phyloP scores from a whole-genome alignment of 23 tunicate species.

The Phallusia fumigata region DNA sequence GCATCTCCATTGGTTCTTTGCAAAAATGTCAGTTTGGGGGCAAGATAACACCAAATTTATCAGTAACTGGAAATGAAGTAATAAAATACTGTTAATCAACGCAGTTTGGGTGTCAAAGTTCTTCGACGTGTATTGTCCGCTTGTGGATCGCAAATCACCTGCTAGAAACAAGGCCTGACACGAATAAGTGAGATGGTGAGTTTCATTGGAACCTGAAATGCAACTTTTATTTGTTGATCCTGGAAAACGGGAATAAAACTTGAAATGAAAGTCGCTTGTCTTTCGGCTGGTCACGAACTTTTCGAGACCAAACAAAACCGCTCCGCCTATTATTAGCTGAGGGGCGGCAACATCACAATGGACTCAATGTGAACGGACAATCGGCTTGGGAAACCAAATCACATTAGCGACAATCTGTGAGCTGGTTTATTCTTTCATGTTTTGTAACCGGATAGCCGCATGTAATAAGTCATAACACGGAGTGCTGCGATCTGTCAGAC shows the following conservation, averaged over 20 bases:
- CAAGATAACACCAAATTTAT: too few relatives aligned
- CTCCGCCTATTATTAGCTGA: constrained; percentile 8
- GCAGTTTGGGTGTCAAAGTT: too few relatives aligned
- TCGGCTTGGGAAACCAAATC: neutral
- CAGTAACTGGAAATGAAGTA: too few relatives aligned
- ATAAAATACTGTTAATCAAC: too few relatives aligned
- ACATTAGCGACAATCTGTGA: neutral
- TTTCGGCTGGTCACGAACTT: neutral
- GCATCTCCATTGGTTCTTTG: too few relatives aligned
- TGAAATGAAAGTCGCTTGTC: neutral
- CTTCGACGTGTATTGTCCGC: too few relatives aligned
- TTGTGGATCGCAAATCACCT: too few relatives aligned
- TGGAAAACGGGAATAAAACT: neutral
- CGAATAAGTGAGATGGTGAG: too few relatives aligned
- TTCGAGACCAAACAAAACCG: neutral
- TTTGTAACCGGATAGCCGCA: neutral
- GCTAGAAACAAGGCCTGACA: too few relatives aligned
- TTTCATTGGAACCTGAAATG: too few relatives aligned
- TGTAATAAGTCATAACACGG: neutral
- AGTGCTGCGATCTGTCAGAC: neutral
- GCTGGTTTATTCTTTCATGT: neutral
- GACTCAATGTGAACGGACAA: constrained; percentile 11
- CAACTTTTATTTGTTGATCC: too few relatives aligned
- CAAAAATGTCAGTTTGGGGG: too few relatives aligned
- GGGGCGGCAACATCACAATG: neutral